Evolutionary conservation across 2,113 vertebrate species (phyloP).

Genomic region (Patagioenas fasciata): DNA sequence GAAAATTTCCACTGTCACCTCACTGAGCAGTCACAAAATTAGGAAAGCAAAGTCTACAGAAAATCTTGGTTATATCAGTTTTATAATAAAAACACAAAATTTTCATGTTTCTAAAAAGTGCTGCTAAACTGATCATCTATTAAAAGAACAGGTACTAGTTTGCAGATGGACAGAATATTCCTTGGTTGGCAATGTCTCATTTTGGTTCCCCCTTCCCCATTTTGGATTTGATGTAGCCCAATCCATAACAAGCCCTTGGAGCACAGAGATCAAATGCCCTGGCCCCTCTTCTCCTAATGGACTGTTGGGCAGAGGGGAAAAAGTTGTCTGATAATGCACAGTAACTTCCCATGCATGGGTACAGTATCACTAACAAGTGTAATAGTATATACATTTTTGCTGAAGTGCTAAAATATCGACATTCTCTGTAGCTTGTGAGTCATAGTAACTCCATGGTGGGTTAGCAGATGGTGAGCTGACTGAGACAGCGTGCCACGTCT

Average conservation of each 20-base stretch:
- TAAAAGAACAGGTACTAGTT: not conserved
- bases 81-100: not conserved
- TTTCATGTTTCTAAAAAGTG: not conserved
- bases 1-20: not conserved
- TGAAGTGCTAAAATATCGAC: not conserved
- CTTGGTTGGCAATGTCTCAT: not conserved
- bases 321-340: not conserved
- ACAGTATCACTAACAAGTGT: not conserved
- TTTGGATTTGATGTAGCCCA: not conserved
- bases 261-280: not conserved
- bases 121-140: not conserved
- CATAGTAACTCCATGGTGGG: not conserved
- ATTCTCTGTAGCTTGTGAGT: not conserved
- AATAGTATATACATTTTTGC: not conserved
- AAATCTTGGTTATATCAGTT: not conserved
- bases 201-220: not conserved
- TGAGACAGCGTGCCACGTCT: not conserved
- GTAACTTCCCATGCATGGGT: not conserved
- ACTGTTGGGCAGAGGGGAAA: not conserved
- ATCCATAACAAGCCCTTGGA: not conserved
- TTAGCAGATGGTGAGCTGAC: constrained; percentile 11
- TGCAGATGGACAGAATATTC: not conserved
- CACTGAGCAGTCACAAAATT: not conserved
- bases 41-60: not conserved
- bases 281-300: not conserved